These are phyloP conservation scores for Eleutherodactylus coqui DNA, from an alignment of 2,797 vertebrate species.

Conservation along the genomic window DNA sequence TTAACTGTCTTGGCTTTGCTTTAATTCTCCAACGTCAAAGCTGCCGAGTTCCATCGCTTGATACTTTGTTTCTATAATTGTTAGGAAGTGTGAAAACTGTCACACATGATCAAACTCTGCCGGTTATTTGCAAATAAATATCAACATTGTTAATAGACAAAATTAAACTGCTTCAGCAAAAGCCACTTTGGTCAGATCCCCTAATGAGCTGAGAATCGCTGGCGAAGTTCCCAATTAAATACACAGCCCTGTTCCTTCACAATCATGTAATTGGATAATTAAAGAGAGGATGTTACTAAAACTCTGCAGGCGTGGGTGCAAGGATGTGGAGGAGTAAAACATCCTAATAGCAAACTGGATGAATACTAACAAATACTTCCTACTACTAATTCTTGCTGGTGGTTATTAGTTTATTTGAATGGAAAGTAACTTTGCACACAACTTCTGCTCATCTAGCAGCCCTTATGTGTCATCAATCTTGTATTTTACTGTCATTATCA, in stretches of 20 bases:
- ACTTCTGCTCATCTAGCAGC: too few species aligned
- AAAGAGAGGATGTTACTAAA: neutral
- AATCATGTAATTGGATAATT: neutral
- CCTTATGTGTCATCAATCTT: too few species aligned
- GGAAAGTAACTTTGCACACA: too few species aligned
- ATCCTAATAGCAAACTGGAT: too few species aligned
- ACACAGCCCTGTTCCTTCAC: neutral
- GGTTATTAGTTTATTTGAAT: too few species aligned
- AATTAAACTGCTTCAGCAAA: neutral
- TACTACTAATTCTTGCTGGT: too few species aligned
- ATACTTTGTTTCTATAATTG: neutral
- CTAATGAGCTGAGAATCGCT: neutral
- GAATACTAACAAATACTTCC: too few species aligned
- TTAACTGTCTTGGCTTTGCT: neutral
- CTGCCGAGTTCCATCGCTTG: neutral
- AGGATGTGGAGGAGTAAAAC: too few species aligned
- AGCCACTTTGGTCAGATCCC: neutral
- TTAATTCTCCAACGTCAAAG: neutral
- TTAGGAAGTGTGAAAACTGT: neutral
- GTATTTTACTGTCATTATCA: too few species aligned
- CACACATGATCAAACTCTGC: neutral
- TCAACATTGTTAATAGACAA: neutral
- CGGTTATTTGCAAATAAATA: neutral
- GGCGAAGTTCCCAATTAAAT: neutral
- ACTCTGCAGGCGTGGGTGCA: too few species aligned